Base-by-base conservation (phyloP, 2,888 invertebrate species). In the Reticulitermes lucifugus region DNA sequence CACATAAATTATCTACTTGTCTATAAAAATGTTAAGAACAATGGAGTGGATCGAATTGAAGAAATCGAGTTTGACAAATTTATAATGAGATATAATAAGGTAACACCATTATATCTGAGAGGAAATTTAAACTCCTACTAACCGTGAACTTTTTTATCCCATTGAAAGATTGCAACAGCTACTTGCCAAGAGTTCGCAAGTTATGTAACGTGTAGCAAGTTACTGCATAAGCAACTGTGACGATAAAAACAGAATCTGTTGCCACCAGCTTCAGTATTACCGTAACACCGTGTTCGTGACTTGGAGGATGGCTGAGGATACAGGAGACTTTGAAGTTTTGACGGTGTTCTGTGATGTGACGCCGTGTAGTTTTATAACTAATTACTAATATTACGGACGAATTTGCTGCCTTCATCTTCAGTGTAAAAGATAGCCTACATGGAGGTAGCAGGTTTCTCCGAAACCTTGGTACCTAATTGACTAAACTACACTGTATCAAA, bases 1-100 rank as follows among this genome's bases (percentile, higher is more conserved):
- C 65, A 65, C 60, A n/a, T 10, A 81, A 65, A 65, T 81, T 81
- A 65, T 43, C 81, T 35, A 70, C 70, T 25, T 65, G 70, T 46
- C 81, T 43, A 81, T 70, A 81, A 81, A 81, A 81, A 81, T 70
- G 81, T 25, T 81, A 55, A 81, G 81, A 81, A 81, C 81, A 81
- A 81, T 81, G 65, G 21, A 81, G 65, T 46, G 81, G 25, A 65
- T 41, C 81, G 43, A 81, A 81, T 81, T 65, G 43, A 70, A 70
- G 55, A 81, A 81, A 81, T 81, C 65, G 43, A 43, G 65, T 81
- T 81, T 70, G 70, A 81, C 81, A 81, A 81, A 81, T 81, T 81
- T 41, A 46, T 81, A 81, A 81, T 81, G 70, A 81, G 81, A n/a
- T 81, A 70, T 81, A 81, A 81, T 81, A 41, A 65, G 6, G 43